A percentile compares a stretch with the other conserved stretches of the same genome.
These are phyloP conservation scores for Saimiri boliviensis DNA, from an alignment of 2,113 vertebrate genomes.

Conservation along the genomic window DNA sequence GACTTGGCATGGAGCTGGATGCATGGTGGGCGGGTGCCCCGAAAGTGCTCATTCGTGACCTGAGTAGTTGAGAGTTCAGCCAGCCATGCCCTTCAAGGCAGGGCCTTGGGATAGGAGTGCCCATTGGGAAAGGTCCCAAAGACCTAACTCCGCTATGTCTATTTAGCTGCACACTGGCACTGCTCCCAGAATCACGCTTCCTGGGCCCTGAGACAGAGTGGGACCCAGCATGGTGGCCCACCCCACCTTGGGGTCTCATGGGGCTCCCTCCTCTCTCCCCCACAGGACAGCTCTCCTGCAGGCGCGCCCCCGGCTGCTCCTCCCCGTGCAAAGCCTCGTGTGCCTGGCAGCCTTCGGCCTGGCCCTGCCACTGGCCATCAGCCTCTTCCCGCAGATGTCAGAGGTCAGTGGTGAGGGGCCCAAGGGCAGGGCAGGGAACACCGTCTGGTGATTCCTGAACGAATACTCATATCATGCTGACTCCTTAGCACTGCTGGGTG, in stretches of 20 bases:
- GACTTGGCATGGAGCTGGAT: not conserved
- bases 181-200: not conserved
- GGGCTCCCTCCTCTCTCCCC: slow-evolving; percentile 15
- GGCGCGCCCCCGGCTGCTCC: slow-evolving; percentile 85
- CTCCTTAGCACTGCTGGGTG: not conserved
- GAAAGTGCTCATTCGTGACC: not conserved
- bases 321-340: slow-evolving; percentile 94
- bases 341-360: slow-evolving; percentile 93
- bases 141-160: not conserved
- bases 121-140: not conserved
- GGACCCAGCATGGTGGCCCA: not conserved
- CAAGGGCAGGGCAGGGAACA: not conserved
- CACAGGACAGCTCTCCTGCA: slow-evolving; percentile 90
- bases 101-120: not conserved
- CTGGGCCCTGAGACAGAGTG: not conserved
- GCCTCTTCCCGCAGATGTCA: slow-evolving; percentile 96
- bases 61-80: not conserved
- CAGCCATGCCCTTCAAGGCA: not conserved
- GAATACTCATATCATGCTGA: not conserved
- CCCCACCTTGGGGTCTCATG: rapidly evolving
- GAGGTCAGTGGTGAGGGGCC: slow-evolving; percentile 87
- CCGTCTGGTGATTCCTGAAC: not conserved
- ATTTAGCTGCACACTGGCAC: not conserved
- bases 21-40: not conserved
- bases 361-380: slow-evolving; percentile 96